Base-by-base conservation (phyloP, 2,888 invertebrate species). In the Drosophila differens region DNA sequence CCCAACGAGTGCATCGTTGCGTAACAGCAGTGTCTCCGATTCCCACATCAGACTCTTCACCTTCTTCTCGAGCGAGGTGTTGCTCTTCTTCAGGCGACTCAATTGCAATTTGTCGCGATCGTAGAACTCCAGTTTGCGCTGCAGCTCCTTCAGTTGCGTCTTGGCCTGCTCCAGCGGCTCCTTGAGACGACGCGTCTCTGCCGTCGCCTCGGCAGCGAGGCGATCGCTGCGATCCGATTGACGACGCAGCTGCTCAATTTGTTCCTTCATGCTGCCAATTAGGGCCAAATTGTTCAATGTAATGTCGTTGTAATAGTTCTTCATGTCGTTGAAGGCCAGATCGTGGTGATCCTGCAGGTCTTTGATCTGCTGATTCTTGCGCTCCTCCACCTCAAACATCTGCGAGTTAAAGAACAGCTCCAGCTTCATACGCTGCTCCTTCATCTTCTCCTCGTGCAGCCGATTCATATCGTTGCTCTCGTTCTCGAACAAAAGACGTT, bases 231-330 rank as follows among this genome's bases (percentile, higher is more conserved):
- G 95, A 90, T 98, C 97, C 28, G 98, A 96, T 80, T 97, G 95
- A 86, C 96, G 96, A 85, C 96, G 95, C 60, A 96, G 94, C 63
- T 95, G 95, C 90, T 97, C 96, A 95, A 97, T 96, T 91, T 97
- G 96, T 87, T 97, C 97, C 94, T 98, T 99, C 41, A 99, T 94
- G 82, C 97, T 97, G 91, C 97, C 97, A 70, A 99, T 98, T 3
- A 99, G 94, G 0, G 98, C 97, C 79, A 99, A 94, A 93, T 99
- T 99, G 93, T 98, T 98, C 19, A 98, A 94, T 0, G 98, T 98
- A 62, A 99, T 98, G 88, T 98, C 98, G 90, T 98, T 98, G 91
- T 98, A 99, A 94, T 98, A 99, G 93, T 97, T 97, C 93, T 98
- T 98, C 94, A 99, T 96, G 92, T 98, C 97, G 52, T 95, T 95